phyloP scores from a whole-genome alignment of 2,113 vertebrate species.

The Phodopus roborovskii region DNA sequence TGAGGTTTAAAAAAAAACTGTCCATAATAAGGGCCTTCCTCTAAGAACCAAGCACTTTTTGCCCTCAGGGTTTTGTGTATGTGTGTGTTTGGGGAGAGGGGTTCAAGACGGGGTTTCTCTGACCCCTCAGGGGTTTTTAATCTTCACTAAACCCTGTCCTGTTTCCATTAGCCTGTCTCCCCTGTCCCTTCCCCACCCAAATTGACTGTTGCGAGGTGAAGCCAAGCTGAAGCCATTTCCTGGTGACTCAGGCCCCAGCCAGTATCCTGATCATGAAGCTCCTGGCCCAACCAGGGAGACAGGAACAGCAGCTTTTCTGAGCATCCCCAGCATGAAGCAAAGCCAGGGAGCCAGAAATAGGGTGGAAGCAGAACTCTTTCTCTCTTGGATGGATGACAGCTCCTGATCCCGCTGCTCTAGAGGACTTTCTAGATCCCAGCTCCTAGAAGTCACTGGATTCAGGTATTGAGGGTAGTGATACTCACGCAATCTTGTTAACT shows the following conservation, averaged over 20 bases:
- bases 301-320: slow-evolving; percentile 74
- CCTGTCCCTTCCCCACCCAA: not conserved
- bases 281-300: slow-evolving; percentile 53
- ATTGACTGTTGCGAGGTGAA: not conserved
- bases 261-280: slow-evolving; percentile 37
- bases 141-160: not conserved
- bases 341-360: slow-evolving; percentile 35
- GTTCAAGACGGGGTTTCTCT: not conserved
- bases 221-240: slow-evolving; percentile 56
- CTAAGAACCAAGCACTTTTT: not conserved
- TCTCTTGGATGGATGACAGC: not conserved
- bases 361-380: not conserved
- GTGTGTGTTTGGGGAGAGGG: not conserved
- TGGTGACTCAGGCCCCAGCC: slow-evolving; percentile 65
- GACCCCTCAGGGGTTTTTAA: not conserved
- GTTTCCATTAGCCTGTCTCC: not conserved
- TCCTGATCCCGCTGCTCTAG: not conserved
- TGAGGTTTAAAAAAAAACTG: not conserved
- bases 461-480: slow-evolving; percentile 66
- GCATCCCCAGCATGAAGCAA: not conserved
- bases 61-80: not conserved
- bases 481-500: slow-evolving; percentile 99
- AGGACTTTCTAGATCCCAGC: not conserved
- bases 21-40: not conserved
- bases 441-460: not conserved